phyloP scores from a whole-genome alignment of 2,888 invertebrate genomes.

The Suillia variegata region DNA sequence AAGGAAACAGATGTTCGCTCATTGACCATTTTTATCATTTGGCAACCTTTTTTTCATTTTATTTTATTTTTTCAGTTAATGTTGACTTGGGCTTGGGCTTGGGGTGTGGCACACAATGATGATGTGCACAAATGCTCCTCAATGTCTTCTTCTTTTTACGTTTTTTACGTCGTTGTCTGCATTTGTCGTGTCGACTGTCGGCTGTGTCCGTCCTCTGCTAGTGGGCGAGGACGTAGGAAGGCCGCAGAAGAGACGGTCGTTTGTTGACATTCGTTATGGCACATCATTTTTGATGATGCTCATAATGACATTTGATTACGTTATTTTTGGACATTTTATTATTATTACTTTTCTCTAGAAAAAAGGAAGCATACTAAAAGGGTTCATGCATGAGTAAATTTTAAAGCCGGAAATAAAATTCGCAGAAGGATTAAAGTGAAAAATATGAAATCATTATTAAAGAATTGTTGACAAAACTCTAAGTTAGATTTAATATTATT shows the following conservation, averaged over 20 bases:
- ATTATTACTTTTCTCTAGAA: too few species aligned
- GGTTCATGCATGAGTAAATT: not conserved
- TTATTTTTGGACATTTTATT: not conserved
- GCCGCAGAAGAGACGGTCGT: slow-evolving; percentile 12
- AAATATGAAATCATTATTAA: too few species aligned
- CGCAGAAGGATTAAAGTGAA: too few species aligned
- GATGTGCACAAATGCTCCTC: slow-evolving; percentile 19
- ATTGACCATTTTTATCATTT: slow-evolving; percentile 23
- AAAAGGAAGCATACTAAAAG: not conserved
- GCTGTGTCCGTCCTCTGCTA: too few species aligned
- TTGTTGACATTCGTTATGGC: slow-evolving; percentile 51
- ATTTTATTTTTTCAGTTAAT: not conserved
- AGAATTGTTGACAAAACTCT: too few species aligned
- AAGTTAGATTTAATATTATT: too few species aligned
- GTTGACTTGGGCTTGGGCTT: too few species aligned
- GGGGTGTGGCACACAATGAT: slow-evolving; percentile 18
- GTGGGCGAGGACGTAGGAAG: too few species aligned
- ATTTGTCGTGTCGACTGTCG: not conserved
- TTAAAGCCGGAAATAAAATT: too few species aligned
- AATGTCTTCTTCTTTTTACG: not conserved
- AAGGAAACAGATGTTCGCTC: slow-evolving; percentile 24
- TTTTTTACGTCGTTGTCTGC: not conserved
- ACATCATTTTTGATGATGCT: slow-evolving; percentile 42
- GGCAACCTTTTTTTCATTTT: slow-evolving; percentile 19
- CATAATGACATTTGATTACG: slow-evolving; percentile 19